Evolutionary conservation across 2,797 vertebrate species (phyloP).

Genomic region (Phalanger gymnotis): DNA sequence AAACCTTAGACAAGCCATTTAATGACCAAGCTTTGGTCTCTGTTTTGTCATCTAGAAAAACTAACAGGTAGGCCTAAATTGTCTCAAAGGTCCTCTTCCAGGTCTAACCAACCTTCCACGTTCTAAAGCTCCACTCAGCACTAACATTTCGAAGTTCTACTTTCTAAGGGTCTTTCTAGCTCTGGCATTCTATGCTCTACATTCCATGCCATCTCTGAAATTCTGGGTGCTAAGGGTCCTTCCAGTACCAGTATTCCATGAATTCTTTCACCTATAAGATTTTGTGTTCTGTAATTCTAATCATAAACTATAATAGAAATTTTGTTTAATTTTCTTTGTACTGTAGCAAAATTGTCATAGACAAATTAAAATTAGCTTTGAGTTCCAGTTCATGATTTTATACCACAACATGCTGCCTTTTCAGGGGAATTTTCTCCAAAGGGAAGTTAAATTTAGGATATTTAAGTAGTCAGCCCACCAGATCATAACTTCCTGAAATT

Average conservation of each 20-base stretch:
- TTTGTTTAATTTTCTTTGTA: background rate
- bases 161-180: background rate
- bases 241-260: background rate
- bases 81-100: background rate
- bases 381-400: background rate
- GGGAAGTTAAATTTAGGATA: background rate
- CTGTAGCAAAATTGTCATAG: background rate
- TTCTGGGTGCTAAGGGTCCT: background rate
- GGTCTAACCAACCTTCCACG: background rate
- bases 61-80: background rate
- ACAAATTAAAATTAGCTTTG: background rate
- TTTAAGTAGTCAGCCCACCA: background rate
- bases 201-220: background rate
- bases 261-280: background rate
- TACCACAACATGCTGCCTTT: background rate
- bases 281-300: background rate
- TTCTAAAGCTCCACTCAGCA: background rate
- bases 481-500: background rate
- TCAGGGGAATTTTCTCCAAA: background rate
- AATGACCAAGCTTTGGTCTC: background rate
- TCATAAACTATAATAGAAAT: background rate
- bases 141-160: background rate
- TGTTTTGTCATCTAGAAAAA: background rate
- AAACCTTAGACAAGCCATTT: background rate
- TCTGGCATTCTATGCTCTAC: background rate